These are phyloP conservation scores for Collichthys lucidus DNA, from an alignment of 2,113 vertebrate genomes.

Conservation along the genomic window DNA sequence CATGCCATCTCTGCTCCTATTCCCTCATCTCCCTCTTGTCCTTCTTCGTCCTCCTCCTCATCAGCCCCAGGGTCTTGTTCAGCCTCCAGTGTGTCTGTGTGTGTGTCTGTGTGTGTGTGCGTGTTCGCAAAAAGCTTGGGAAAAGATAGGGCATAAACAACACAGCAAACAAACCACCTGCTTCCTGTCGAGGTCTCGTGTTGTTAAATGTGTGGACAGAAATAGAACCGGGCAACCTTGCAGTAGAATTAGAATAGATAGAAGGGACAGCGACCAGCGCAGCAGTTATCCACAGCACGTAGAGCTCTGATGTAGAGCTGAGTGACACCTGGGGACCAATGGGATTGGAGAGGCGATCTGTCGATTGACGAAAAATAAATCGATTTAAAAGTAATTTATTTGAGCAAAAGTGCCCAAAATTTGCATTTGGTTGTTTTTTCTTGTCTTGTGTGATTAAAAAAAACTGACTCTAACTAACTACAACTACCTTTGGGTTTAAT, in stretches of 20 bases:
- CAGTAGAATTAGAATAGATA: conserved; percentile 55
- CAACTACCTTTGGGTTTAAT: background rate
- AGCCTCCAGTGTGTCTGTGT: conserved; percentile 20
- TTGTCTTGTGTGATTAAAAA: background rate
- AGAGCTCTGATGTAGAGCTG: background rate
- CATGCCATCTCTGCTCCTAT: background rate
- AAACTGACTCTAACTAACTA: too few species aligned
- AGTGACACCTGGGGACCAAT: background rate
- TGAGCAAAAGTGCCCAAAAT: background rate
- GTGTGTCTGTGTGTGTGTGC: conserved; percentile 8
- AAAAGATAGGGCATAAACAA: conserved; percentile 77
- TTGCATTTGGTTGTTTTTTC: background rate
- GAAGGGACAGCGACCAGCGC: conserved; percentile 12
- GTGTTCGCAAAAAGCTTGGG: conserved; percentile 48
- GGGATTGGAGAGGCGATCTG: background rate
- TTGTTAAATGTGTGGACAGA: conserved; percentile 73
- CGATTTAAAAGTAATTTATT: background rate
- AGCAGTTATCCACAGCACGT: conserved; percentile 4
- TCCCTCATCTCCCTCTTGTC: conserved; percentile 15
- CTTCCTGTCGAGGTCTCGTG: conserved; percentile 76
- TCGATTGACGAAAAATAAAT: background rate
- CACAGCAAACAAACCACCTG: conserved; percentile 77
- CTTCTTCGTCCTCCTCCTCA: conserved; percentile 12
- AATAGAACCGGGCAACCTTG: conserved; percentile 67
- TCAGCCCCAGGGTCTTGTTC: conserved; percentile 36